Percentiles rank a stretch among this genome's conserved stretches.
These are phyloP conservation scores for Poecilia picta DNA, from an alignment of 2,797 vertebrate species.

Conservation along the genomic window DNA sequence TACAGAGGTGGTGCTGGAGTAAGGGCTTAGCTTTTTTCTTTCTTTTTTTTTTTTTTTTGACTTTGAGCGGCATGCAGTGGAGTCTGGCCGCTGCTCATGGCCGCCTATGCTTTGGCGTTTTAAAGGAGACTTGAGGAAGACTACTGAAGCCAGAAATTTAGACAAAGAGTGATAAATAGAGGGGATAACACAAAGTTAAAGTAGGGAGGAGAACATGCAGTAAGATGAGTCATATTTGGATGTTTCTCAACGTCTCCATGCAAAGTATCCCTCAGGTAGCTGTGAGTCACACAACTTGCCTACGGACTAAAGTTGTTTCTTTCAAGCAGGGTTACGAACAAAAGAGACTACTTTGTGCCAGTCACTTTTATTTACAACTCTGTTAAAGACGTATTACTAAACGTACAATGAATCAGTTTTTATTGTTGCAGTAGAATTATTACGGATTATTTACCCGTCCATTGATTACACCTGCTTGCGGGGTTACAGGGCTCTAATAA, in stretches of 20 bases:
- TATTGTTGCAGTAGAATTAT: not conserved
- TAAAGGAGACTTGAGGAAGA: conserved; percentile 52
- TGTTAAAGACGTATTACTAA: not conserved
- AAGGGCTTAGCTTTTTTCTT: conserved; percentile 18
- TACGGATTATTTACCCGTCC: not conserved
- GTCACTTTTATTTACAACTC: not conserved
- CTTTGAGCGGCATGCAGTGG: conserved; percentile 31
- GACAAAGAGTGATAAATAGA: conserved; percentile 38
- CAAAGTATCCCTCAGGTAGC: conserved; percentile 61
- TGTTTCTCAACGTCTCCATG: conserved; percentile 40
- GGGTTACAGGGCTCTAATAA: not conserved
- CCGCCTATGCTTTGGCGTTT: conserved; percentile 41
- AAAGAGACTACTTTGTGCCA: not conserved
- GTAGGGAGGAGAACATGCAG: conserved; percentile 34
- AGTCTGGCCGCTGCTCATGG: conserved; percentile 22
- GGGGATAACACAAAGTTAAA: conserved; percentile 36
- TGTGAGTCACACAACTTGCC: conserved; percentile 51
- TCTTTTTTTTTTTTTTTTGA: not conserved
- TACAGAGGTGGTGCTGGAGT: conserved; percentile 66
- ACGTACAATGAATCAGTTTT: not conserved
- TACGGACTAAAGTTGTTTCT: conserved; percentile 49
- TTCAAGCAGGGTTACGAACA: conserved; percentile 1
- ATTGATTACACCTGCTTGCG: not conserved
- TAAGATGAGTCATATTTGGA: conserved; percentile 64
- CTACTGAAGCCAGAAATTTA: conserved; percentile 36